A percentile compares a stretch with the other conserved stretches of the same genome.
phyloP scores from a whole-genome alignment of 2,797 vertebrate genomes.

The Sylvilagus floridanus region DNA sequence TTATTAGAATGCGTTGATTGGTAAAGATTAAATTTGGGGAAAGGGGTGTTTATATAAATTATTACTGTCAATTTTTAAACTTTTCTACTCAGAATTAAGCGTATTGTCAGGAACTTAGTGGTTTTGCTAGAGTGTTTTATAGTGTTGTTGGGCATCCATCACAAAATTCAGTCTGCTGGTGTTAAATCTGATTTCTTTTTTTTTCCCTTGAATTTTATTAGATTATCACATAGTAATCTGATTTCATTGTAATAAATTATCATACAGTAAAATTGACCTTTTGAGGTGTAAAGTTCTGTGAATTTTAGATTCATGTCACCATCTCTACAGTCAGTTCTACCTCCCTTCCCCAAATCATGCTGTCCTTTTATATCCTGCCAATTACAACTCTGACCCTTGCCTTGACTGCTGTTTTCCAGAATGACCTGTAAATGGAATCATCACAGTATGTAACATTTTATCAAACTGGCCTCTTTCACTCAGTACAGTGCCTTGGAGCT shows the following conservation, averaged over 20 bases:
- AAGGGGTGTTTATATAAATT: not conserved
- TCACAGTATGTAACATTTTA: not conserved
- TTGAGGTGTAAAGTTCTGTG: not conserved
- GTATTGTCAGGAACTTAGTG: not conserved
- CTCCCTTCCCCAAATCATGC: not conserved
- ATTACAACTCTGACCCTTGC: not conserved
- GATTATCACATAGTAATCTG: not conserved
- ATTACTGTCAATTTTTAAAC: conserved; percentile 8
- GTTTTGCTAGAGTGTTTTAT: too few species aligned
- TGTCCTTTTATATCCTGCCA: not conserved
- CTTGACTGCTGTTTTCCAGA: conserved; percentile 11
- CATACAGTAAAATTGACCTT: not conserved
- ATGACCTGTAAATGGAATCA: not conserved
- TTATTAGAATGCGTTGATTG: not conserved
- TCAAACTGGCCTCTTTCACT: not conserved
- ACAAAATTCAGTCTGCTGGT: not conserved
- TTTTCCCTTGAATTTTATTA: conserved; percentile 1
- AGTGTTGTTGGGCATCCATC: not conserved
- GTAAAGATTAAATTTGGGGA: conserved; percentile 32
- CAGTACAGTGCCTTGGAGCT: not conserved
- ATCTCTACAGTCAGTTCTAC: not conserved
- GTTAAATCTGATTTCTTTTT: conserved; percentile 17
- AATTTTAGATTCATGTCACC: conserved; percentile 25
- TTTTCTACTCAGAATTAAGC: not conserved
- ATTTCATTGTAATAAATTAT: not conserved